Percentiles rank a stretch among this genome's conserved stretches.
Conservation (phyloP, 2,797 vertebrate genomes). For the Paramormyrops hopkinsi region DNA sequence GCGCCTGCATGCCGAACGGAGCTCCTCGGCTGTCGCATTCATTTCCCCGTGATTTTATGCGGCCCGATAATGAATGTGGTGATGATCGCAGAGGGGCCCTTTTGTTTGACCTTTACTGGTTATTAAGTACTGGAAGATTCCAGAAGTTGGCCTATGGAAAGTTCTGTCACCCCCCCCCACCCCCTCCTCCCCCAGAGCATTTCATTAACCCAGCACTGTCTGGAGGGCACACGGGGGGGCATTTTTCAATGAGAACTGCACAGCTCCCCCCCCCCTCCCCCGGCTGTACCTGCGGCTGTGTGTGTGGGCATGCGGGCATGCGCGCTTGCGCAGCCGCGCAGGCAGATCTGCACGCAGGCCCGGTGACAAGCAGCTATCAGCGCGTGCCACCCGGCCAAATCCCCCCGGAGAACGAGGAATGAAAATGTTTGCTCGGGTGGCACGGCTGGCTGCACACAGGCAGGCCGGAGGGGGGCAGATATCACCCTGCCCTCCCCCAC, state of each 20-base stretch:
- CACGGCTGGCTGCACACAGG: neutral
- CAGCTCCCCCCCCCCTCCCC: neutral
- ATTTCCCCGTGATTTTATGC: neutral
- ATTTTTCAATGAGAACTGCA: neutral
- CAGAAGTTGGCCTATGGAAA: slow-evolving; percentile 6
- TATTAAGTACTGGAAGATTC: slow-evolving; percentile 14
- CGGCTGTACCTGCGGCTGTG: neutral
- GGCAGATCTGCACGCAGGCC: neutral
- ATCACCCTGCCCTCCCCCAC: neutral
- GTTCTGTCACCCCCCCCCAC: neutral
- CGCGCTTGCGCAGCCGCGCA: neutral
- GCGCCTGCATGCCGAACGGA: neutral
- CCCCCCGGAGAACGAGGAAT: neutral
- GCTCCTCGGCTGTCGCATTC: neutral
- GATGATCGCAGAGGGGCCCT: slow-evolving; percentile 1
- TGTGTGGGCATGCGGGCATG: neutral
- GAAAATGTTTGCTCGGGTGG: slow-evolving; percentile 9
- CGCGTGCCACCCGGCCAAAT: neutral
- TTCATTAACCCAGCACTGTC: slow-evolving; percentile 1
- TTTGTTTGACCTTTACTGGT: slow-evolving; percentile 12
- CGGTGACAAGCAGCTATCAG: neutral
- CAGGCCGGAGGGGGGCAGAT: neutral
- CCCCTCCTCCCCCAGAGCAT: neutral
- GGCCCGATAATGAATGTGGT: slow-evolving; percentile 1
- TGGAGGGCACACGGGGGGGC: neutral